Percentiles rank a stretch among this genome's conserved stretches.
These are phyloP conservation scores for Cataglyphis albicans DNA, from an alignment of 2,888 invertebrate species.

Conservation along the genomic window DNA sequence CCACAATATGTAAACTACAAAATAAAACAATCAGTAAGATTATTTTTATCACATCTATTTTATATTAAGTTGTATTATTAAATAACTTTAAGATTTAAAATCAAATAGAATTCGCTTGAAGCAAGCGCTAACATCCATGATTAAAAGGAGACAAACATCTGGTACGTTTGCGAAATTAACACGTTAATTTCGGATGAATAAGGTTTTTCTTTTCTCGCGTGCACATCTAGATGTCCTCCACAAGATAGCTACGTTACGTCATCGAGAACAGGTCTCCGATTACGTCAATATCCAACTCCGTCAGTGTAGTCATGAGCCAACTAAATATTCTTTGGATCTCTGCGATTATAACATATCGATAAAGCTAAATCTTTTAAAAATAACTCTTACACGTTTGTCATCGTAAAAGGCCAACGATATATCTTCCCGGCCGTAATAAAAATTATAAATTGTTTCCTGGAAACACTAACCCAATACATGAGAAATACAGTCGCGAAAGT, in stretches of 20 bases:
- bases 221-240: slow-evolving; percentile 63
- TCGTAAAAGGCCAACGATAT: neutral
- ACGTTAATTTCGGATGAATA: neutral
- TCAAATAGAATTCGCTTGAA: neutral
- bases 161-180: neutral
- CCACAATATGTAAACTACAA: neutral
- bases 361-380: slow-evolving; percentile 5
- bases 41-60: neutral
- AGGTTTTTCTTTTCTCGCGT: slow-evolving; percentile 53
- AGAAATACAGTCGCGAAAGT: slow-evolving; percentile 1
- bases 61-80: neutral
- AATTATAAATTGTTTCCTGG: neutral
- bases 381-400: slow-evolving; percentile 6
- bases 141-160: neutral
- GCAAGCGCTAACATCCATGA: neutral
- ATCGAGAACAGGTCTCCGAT: slow-evolving; percentile 70
- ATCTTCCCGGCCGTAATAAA: neutral
- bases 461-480: neutral
- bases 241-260: slow-evolving; percentile 66
- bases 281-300: slow-evolving; percentile 65
- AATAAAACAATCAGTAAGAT: neutral
- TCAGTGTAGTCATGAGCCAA: slow-evolving; percentile 9
- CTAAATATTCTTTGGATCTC: slow-evolving; percentile 10
- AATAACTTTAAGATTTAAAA: neutral
- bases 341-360: neutral